phyloP scores from a whole-genome alignment of 1,140 invertebrate genomes.

The Bradynema listronoti region DNA sequence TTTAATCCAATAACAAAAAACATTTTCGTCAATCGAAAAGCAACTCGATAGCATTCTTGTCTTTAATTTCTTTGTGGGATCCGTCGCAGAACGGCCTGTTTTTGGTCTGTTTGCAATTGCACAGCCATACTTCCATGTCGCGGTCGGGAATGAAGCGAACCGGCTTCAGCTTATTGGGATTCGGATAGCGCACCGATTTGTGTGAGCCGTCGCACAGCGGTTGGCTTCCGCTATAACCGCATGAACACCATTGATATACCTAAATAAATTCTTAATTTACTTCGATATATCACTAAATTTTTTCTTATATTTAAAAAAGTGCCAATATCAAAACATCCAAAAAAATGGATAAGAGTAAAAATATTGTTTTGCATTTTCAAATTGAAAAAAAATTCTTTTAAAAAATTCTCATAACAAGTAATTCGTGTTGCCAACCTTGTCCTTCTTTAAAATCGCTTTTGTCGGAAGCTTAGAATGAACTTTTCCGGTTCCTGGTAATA shows the following conservation, averaged over 20 bases:
- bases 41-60: slow-evolving; percentile 38
- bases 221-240: slow-evolving; percentile 79
- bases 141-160: slow-evolving; percentile 74
- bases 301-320: not conserved
- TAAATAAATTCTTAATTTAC: too few species aligned
- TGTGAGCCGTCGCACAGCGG: slow-evolving; percentile 88
- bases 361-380: not conserved
- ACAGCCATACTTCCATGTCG: slow-evolving; percentile 90
- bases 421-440: slow-evolving; percentile 63
- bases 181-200: slow-evolving; percentile 67
- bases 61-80: slow-evolving; percentile 65
- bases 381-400: not conserved
- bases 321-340: not conserved
- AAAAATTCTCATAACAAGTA: not conserved
- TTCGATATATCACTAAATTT: too few species aligned
- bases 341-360: not conserved
- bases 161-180: slow-evolving; percentile 64
- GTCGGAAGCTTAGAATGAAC: slow-evolving; percentile 51
- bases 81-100: slow-evolving; percentile 96
- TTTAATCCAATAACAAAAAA: too few species aligned
- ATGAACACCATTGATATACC: slow-evolving; percentile 82
- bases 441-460: slow-evolving; percentile 60
- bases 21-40: not conserved
- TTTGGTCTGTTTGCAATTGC: slow-evolving; percentile 92
- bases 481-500: slow-evolving; percentile 48